phyloP scores from a whole-genome alignment of 2,888 invertebrate genomes.

The Myopa testacea region DNA sequence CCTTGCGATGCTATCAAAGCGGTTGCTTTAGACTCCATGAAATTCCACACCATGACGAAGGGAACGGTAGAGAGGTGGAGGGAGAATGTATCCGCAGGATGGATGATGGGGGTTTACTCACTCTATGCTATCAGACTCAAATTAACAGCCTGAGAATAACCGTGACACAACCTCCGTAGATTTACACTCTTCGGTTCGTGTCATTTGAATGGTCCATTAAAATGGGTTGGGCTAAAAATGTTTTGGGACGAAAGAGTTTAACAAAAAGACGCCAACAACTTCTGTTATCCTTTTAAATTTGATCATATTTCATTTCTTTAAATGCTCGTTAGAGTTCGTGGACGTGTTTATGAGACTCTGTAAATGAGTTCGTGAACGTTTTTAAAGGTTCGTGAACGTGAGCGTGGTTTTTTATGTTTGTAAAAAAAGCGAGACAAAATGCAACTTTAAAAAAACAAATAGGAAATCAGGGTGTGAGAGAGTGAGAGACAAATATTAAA shows the following conservation, averaged over 20 bases:
- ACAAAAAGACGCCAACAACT: slow-evolving; percentile 18
- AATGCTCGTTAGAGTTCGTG: neutral
- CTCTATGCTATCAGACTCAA: neutral
- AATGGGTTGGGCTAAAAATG: slow-evolving; percentile 3
- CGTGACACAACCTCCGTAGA: neutral
- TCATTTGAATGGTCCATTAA: slow-evolving; percentile 1
- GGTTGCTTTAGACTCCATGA: neutral
- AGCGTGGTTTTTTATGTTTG: too few relatives aligned
- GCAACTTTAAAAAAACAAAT: too few relatives aligned
- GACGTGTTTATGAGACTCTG: neutral
- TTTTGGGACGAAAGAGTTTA: neutral
- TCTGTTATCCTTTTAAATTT: slow-evolving; percentile 42
- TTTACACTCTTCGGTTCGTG: neutral
- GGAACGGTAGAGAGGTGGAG: neutral
- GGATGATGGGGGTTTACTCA: neutral
- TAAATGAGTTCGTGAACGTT: neutral
- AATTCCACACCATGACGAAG: neutral
- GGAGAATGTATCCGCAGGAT: neutral
- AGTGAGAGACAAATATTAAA: too few relatives aligned
- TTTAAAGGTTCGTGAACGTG: too few relatives aligned
- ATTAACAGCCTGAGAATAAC: neutral
- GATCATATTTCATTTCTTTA: slow-evolving; percentile 33
- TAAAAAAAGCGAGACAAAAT: too few relatives aligned
- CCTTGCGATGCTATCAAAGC: neutral
- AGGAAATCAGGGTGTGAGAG: too few relatives aligned